A percentile compares a stretch with the other conserved stretches of the same genome.
These are phyloP conservation scores for Heterodera filipjevi DNA, from an alignment of 2,888 invertebrate genomes.

Conservation along the genomic window DNA sequence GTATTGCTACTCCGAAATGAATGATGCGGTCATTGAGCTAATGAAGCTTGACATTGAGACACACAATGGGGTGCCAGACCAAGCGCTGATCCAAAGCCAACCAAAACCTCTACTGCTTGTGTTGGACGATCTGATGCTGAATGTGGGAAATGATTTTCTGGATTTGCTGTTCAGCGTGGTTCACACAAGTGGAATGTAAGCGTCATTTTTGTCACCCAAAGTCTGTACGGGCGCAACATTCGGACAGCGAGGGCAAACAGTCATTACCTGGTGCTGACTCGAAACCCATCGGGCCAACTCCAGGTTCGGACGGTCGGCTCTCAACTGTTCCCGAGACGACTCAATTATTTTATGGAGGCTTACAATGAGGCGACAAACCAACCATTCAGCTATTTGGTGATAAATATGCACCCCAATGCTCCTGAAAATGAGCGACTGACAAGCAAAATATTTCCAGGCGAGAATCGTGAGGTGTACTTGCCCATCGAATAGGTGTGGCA, in stretches of 20 bases:
- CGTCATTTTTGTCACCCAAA: slow-evolving; percentile 36
- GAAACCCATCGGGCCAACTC: slow-evolving; percentile 27
- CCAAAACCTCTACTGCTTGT: slow-evolving; percentile 8
- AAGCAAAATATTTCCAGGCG: slow-evolving; percentile 31
- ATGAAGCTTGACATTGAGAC: slow-evolving; percentile 4
- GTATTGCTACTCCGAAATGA: slow-evolving; percentile 32
- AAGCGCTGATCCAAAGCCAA: slow-evolving; percentile 5
- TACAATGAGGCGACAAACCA: slow-evolving; percentile 23
- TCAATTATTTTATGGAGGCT: slow-evolving; percentile 26
- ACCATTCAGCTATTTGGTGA: slow-evolving; percentile 25
- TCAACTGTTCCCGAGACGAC: slow-evolving; percentile 23
- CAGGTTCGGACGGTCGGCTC: slow-evolving; percentile 26
- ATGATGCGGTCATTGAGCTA: slow-evolving; percentile 10
- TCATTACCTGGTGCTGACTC: slow-evolving; percentile 28
- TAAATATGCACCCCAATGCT: slow-evolving; percentile 27
- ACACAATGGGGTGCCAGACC: slow-evolving; percentile 20
- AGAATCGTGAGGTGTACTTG: slow-evolving; percentile 11
- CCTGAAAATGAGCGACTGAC: slow-evolving; percentile 13
- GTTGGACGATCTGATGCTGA: slow-evolving; percentile 33
- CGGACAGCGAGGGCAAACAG: slow-evolving; percentile 28
- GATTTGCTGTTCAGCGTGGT: slow-evolving; percentile 26
- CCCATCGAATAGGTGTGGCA: background rate
- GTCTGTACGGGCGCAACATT: slow-evolving; percentile 21
- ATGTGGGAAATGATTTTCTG: slow-evolving; percentile 25
- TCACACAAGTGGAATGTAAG: slow-evolving; percentile 33